A percentile compares a stretch with the other conserved stretches of the same genome.
phyloP scores from a whole-genome alignment of 2,888 invertebrate species.

The Xylocampa areola region DNA sequence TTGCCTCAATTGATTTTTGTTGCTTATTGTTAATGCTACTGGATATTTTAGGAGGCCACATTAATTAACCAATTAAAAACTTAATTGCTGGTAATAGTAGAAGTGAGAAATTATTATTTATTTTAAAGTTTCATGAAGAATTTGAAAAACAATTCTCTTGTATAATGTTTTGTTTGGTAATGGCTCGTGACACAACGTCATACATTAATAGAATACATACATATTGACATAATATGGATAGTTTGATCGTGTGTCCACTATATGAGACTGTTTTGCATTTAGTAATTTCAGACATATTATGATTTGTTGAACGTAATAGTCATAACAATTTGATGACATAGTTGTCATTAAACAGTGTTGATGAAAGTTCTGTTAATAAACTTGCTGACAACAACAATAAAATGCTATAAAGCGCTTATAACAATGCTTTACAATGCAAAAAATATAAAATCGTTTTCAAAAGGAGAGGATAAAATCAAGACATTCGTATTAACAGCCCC shows the following conservation, averaged over 20 bases:
- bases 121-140: not conserved
- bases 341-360: no score
- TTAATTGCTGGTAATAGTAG: conserved; percentile 1
- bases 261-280: no score
- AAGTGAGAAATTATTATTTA: not conserved
- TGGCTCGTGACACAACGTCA: not conserved
- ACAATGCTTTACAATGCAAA: not conserved
- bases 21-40: conserved; percentile 5
- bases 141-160: conserved; percentile 8
- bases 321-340: no score
- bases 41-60: not conserved
- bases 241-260: not conserved
- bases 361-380: no score
- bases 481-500: conserved; percentile 17
- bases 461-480: conserved; percentile 6
- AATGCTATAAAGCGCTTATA: not conserved
- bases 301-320: no score
- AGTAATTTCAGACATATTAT: no score
- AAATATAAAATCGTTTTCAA: conserved; percentile 10
- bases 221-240: conserved; percentile 12
- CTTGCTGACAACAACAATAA: not conserved
- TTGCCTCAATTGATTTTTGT: conserved; percentile 21
- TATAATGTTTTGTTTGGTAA: conserved; percentile 3
- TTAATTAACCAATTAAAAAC: not conserved
- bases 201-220: conserved; percentile 1